Conservation (phyloP, 2,888 invertebrate genomes). For the Caenorhabditis auriculariae region DNA sequence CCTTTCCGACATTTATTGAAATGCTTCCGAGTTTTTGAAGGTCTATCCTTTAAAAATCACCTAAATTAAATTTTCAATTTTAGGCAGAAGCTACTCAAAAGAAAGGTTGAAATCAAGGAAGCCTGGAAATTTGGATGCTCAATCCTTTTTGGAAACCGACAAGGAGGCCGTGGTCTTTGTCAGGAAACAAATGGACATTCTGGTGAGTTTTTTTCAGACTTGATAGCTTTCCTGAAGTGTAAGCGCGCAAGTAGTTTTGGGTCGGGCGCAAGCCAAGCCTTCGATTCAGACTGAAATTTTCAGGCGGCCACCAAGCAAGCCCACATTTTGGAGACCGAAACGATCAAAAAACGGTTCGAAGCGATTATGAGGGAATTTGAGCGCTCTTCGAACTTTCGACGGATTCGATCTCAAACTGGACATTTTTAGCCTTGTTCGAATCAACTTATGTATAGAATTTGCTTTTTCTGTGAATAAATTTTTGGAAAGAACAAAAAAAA, state of each 20-base stretch:
- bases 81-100: slow-evolving; percentile 16
- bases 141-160: slow-evolving; percentile 13
- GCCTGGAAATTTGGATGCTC: slow-evolving; percentile 14
- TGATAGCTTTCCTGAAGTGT: background rate
- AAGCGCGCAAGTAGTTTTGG: no score
- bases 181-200: slow-evolving; percentile 15
- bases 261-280: no score
- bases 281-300: background rate
- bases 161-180: slow-evolving; percentile 18
- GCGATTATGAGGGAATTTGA: slow-evolving; percentile 27
- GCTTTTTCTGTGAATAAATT: no score
- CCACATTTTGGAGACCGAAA: slow-evolving; percentile 12
- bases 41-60: background rate
- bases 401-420: slow-evolving; percentile 27
- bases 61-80: background rate
- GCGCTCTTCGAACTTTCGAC: slow-evolving; percentile 10
- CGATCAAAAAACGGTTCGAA: slow-evolving; percentile 16
- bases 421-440: no score
- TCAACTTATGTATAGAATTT: no score
- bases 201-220: slow-evolving; percentile 9
- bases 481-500: no score
- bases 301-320: slow-evolving; percentile 15
- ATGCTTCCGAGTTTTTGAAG: slow-evolving; percentile 13
- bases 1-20: slow-evolving; percentile 2
- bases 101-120: slow-evolving; percentile 16